These are phyloP conservation scores for Callipepla californica DNA, from an alignment of 2,113 vertebrate genomes.

Conservation along the genomic window DNA sequence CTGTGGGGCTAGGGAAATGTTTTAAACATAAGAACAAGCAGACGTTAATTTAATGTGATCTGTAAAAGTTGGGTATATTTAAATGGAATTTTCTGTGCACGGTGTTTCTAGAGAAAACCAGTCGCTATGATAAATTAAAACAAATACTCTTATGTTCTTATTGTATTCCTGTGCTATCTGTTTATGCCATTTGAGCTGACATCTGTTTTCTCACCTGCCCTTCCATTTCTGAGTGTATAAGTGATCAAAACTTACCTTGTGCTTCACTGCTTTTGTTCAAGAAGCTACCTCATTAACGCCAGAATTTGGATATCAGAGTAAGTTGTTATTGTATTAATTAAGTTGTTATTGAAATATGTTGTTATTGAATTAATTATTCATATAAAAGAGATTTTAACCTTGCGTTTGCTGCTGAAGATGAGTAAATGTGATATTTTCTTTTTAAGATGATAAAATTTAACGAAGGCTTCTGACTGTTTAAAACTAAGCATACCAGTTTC, in stretches of 20 bases:
- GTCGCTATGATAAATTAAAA: slow-evolving; percentile 1
- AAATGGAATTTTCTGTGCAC: background rate
- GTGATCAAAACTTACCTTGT: background rate
- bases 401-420: background rate
- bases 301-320: background rate
- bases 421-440: background rate
- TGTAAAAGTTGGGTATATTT: background rate
- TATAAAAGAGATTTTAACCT: background rate
- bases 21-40: slow-evolving; percentile 22
- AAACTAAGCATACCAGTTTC: background rate
- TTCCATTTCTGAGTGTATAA: background rate
- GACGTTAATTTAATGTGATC: background rate
- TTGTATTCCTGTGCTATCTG: background rate
- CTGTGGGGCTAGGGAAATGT: background rate
- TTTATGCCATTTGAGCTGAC: background rate
- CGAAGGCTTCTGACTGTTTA: background rate
- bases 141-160: background rate
- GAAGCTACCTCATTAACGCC: background rate
- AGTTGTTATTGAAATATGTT: too few relatives aligned
- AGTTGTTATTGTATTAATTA: background rate
- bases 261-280: background rate
- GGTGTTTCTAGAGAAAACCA: background rate
- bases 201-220: background rate
- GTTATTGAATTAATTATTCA: background rate
- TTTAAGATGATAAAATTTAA: background rate